Base-by-base conservation (phyloP, 2,113 vertebrate genomes). In the Phalacrocorax carbo region DNA sequence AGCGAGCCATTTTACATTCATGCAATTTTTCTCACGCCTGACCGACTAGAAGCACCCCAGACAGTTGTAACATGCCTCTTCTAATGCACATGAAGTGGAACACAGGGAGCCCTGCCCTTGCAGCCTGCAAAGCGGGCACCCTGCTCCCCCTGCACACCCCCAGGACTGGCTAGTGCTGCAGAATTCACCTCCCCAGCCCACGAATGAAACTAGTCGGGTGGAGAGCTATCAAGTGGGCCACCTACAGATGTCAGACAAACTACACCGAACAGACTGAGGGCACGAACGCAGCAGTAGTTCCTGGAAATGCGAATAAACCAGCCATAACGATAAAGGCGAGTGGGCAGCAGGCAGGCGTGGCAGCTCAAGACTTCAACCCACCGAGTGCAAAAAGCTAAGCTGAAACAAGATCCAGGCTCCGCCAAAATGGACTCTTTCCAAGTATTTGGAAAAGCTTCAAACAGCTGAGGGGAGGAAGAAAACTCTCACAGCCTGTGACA, bases 391-490 rank as follows among this genome's bases (percentile, higher is more conserved):
- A 91, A 88, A 93, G 85, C 81, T 73, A 96, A 96, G 92, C 92
- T 79, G 97, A 97, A 98, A 96, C 82, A 76, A 96, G 97, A 94
- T 32, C 54, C 91, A 40, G 79, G 85, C 97, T 92, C 97, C 93
- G 78, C 95, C 66, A 77, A 87, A 95, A 96, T 86, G 94, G 94
- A 97, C 84, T 71, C 27, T 89, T 94, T 97, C 98, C 98, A 98
- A 98, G 94, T 62, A 79, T 77, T 78, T 82, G 51, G 86, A 87
- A 89, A 98, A 71, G 54, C 71, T 92, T 51, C 91, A 89, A 95
- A 88, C 93, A 98, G 98, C 97, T 98, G 98, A 78, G 94, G 83
- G 42, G 92, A 95, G 46, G 57, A 91, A 85, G 69, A 68, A 91
- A 95, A 84, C 40, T 60, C 82, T 84, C 75, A 65, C 32, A 55